Percentiles rank a stretch among this genome's conserved stretches.
phyloP scores from a whole-genome alignment of 2,888 invertebrate species.

The Alsophila aescularia region DNA sequence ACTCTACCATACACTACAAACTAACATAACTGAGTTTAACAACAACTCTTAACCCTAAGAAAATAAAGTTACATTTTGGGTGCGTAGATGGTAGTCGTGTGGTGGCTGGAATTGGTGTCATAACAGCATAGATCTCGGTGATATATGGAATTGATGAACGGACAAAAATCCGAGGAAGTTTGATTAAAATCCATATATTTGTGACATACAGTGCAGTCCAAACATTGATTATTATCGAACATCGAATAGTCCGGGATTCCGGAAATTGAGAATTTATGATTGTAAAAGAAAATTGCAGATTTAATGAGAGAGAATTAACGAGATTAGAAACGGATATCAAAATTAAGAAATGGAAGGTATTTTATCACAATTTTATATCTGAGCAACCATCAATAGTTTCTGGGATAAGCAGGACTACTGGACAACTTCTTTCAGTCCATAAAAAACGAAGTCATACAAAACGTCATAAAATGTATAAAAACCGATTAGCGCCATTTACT shows the following conservation, averaged over 20 bases:
- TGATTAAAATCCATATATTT: slow-evolving; percentile 17
- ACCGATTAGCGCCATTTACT: no score
- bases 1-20: neutral
- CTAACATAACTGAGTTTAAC: neutral
- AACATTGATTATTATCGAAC: neutral
- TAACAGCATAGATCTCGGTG: slow-evolving; percentile 11
- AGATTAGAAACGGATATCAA: no score
- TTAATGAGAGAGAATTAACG: no score
- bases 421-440: no score
- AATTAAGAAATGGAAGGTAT: no score
- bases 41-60: neutral
- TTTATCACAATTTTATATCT: no score
- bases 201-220: neutral
- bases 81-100: neutral
- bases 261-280: neutral
- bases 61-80: neutral
- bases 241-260: neutral
- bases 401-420: no score
- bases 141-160: slow-evolving; percentile 10
- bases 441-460: no score
- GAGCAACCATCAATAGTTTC: no score
- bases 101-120: slow-evolving; percentile 1
- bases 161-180: slow-evolving; percentile 9
- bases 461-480: no score
- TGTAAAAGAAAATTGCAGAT: no score